Evolutionary conservation across 1,140 invertebrate species (phyloP), one percentile per base, ranked within the genome.

Genomic region (Musca vetustissima): DNA sequence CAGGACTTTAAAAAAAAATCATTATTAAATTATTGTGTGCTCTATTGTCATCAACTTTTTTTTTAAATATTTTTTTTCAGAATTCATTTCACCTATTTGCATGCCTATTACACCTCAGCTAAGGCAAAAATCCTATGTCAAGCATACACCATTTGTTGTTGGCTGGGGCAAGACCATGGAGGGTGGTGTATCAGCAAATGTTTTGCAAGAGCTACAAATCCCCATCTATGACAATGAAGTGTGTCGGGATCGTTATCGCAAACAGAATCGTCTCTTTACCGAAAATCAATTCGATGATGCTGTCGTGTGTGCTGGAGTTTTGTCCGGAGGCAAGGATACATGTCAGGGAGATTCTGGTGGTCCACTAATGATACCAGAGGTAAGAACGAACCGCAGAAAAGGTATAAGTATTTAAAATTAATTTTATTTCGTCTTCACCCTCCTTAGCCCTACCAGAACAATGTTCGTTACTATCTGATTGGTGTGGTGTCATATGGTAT

Each of bases 291-390:
- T 82, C 49, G 80, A 81, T 36, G 71, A 85, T 0, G 85, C 86
- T 0, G 87, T 93, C 9, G 47, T 96, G 0, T 96, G 94, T 75
- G 94, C 93, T 4, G 93, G 93, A 14, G 88, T 85, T 68, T 76
- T 85, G 22, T 69, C 76, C 4, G 93, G 92, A 0, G 90, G 90
- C 17, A 91, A 91, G 77, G 93, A 95, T 80, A 89, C 93, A 9
- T 95, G 93, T 76, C 90, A 93, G 81, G 89, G 93, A 19, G 93
- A 95, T 81, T 94, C 92, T 36, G 93, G 93, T 8, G 93, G 93
- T 19, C 92, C 93, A 0, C 75, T 95, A 4, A 93, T 95, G 90
- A 78, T 83, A 21, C 84, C 84, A 22, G 79, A 83, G 64, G 72
- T 73, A 57, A 59, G 17, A 19, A 9, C 3, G n/a, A 91, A 43